Evolutionary conservation across 1,140 invertebrate species (phyloP).

Genomic region (Drosophila lacertosa): DNA sequence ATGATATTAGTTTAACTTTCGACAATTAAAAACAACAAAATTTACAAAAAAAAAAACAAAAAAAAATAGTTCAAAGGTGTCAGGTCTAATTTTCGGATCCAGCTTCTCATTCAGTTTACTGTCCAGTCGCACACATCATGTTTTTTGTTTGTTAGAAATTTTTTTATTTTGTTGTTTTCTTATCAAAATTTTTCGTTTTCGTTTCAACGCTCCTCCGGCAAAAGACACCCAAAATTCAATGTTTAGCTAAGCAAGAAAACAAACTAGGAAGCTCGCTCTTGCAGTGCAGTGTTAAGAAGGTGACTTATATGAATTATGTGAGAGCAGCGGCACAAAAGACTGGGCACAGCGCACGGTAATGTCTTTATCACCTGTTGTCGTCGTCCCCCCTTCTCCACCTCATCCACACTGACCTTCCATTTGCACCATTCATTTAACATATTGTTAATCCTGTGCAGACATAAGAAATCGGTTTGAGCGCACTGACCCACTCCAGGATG

Average conservation of each 20-base stretch:
- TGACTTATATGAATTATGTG: constrained; percentile 59
- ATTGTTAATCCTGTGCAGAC: constrained; percentile 3
- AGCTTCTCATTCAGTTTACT: constrained; percentile 45
- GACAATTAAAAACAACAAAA: not conserved
- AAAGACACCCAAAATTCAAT: constrained; percentile 69
- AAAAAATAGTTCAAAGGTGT: constrained; percentile 15
- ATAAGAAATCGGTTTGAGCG: constrained; percentile 33
- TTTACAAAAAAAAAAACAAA: not conserved
- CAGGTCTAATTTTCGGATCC: not conserved
- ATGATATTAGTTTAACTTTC: not conserved
- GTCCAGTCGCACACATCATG: constrained; percentile 63
- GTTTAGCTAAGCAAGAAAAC: constrained; percentile 52
- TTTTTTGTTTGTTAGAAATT: constrained; percentile 73
- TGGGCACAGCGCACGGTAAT: constrained; percentile 49
- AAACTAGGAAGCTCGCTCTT: constrained; percentile 41
- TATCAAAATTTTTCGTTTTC: constrained; percentile 59
- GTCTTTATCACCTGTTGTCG: not conserved
- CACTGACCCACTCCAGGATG: constrained; percentile 43
- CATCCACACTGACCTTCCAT: no score
- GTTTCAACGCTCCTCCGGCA: constrained; percentile 58
- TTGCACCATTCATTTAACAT: not conserved
- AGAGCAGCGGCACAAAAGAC: constrained; percentile 37
- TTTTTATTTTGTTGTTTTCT: constrained; percentile 66
- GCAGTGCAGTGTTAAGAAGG: constrained; percentile 63
- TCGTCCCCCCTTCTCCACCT: no score